Evolutionary conservation across 1,140 invertebrate genomes (phyloP).

Genomic region (Heliconius nattereri): DNA sequence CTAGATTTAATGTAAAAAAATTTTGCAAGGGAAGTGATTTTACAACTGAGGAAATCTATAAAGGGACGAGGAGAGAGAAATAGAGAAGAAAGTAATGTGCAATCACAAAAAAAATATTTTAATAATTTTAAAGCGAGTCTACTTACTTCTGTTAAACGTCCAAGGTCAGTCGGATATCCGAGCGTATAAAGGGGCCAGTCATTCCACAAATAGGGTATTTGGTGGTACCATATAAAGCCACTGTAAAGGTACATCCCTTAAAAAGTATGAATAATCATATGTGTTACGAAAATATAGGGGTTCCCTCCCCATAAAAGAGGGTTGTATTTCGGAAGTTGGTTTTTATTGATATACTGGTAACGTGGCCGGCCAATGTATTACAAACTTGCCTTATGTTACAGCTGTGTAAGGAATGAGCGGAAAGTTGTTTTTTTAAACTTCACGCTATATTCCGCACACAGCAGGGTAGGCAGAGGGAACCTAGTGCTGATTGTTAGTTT

Average conservation of each 20-base stretch:
- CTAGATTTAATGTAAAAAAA: no score
- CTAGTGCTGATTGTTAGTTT: no score
- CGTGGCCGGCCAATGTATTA: slow-evolving; percentile 48
- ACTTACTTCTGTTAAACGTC: slow-evolving; percentile 33
- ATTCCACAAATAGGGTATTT: slow-evolving; percentile 31
- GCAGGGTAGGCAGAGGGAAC: no score
- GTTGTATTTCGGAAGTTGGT: slow-evolving; percentile 49
- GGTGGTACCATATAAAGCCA: slow-evolving; percentile 14
- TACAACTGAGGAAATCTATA: no score
- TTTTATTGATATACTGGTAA: slow-evolving; percentile 55
- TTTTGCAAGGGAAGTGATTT: no score
- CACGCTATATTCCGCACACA: no score
- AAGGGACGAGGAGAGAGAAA: no score
- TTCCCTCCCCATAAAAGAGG: slow-evolving; percentile 45
- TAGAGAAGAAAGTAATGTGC: no score
- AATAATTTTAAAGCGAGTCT: slow-evolving; percentile 27
- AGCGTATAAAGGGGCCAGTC: slow-evolving; percentile 31
- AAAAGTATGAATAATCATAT: background rate
- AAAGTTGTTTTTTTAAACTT: no score
- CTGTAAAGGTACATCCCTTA: background rate
- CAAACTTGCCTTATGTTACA: slow-evolving; percentile 39
- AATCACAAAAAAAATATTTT: background rate
- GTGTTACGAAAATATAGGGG: slow-evolving; percentile 2
- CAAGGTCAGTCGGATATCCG: slow-evolving; percentile 44
- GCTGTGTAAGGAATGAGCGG: slow-evolving; percentile 36